Conservation (phyloP, 2,113 vertebrate species). For the Chlamydotis undulata region DNA sequence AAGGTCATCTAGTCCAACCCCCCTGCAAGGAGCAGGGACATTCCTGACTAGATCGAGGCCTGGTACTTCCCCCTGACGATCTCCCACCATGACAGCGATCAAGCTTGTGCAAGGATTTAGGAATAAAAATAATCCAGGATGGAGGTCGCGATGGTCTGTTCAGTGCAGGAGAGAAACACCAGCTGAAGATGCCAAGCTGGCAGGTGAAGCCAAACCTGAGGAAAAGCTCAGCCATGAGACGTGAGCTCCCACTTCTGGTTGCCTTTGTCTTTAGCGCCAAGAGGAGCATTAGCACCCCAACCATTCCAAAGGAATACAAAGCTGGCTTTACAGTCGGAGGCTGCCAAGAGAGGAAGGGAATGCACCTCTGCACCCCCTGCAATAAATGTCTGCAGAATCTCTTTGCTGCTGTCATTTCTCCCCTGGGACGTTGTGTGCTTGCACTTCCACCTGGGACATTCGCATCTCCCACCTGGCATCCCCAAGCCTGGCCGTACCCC, state of each 20-base stretch:
- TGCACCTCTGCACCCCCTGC: neutral
- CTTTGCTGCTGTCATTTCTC: neutral
- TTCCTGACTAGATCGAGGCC: neutral
- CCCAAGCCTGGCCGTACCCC: neutral
- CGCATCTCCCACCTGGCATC: neutral
- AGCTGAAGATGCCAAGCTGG: neutral
- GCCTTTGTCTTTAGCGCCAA: neutral
- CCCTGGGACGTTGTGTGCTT: neutral
- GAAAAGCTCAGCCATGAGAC: neutral
- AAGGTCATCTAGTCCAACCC: too few relatives aligned
- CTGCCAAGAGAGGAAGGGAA: neutral
- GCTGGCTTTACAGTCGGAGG: neutral
- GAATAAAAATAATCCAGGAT: neutral
- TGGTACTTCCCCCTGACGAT: neutral
- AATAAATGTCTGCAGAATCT: neutral
- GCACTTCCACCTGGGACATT: neutral
- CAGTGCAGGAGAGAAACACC: neutral
- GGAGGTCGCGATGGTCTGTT: neutral
- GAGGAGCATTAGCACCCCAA: neutral
- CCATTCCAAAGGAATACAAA: neutral
- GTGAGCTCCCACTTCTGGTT: slow-evolving; percentile 41
- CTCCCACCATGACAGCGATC: neutral
- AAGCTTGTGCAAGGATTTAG: neutral
- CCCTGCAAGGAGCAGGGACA: too few relatives aligned
- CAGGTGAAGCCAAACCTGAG: neutral